These are phyloP conservation scores for Graptemys geographica DNA, from an alignment of 2,797 vertebrate genomes.

Conservation along the genomic window DNA sequence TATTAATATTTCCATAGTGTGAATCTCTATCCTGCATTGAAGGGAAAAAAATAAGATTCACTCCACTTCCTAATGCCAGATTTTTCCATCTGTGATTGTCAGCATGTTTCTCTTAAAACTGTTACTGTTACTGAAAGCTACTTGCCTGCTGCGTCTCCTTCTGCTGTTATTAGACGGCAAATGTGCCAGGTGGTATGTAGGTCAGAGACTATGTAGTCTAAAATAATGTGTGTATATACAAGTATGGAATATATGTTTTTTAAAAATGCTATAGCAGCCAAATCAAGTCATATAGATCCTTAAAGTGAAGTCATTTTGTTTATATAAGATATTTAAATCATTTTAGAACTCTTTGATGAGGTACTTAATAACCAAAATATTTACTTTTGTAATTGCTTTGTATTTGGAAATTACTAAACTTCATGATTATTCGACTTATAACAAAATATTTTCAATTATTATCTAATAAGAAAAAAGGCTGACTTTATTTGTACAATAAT, in stretches of 20 bases:
- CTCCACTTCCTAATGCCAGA: slow-evolving; percentile 55
- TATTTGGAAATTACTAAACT: background rate
- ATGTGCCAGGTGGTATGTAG: slow-evolving; percentile 42
- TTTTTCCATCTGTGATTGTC: slow-evolving; percentile 69
- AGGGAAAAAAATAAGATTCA: slow-evolving; percentile 39
- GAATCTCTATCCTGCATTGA: background rate
- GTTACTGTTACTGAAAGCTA: slow-evolving; percentile 50
- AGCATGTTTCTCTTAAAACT: slow-evolving; percentile 56
- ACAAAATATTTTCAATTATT: background rate
- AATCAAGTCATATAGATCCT: background rate
- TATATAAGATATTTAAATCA: background rate
- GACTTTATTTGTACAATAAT: background rate
- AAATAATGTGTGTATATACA: background rate
- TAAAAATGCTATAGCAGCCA: background rate
- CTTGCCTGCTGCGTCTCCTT: slow-evolving; percentile 72
- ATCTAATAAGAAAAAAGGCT: slow-evolving; percentile 3
- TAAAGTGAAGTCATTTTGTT: background rate
- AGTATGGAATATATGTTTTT: background rate
- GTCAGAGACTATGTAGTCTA: slow-evolving; percentile 61
- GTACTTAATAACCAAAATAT: background rate
- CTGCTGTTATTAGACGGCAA: slow-evolving; percentile 70
- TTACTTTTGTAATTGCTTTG: background rate
- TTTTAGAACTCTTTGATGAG: background rate
- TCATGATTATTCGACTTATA: background rate
- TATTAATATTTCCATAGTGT: slow-evolving; percentile 53